phyloP scores from a whole-genome alignment of 2,113 vertebrate species.

The Calidris pygmaea region DNA sequence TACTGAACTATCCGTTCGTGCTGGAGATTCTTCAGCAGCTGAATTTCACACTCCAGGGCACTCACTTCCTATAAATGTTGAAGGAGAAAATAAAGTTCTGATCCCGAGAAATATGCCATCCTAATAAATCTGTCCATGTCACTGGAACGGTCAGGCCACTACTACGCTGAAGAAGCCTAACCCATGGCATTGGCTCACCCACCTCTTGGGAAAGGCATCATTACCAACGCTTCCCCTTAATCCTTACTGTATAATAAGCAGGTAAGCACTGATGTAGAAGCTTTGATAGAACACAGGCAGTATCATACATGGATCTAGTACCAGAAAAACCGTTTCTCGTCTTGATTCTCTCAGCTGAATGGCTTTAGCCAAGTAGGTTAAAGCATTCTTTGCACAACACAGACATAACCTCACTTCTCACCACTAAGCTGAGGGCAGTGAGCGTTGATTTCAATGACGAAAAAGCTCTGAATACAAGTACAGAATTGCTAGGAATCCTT shows the following conservation, averaged over 20 bases:
- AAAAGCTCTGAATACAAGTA: neutral
- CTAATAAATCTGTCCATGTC: neutral
- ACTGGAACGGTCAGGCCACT: neutral
- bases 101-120: neutral
- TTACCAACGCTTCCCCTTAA: neutral
- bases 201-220: neutral
- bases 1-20: constrained; percentile 96
- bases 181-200: neutral
- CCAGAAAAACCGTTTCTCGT: neutral
- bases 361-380: neutral
- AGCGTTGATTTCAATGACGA: neutral
- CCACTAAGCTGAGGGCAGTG: neutral
- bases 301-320: neutral
- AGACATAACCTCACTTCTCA: neutral
- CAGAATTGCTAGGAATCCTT: neutral
- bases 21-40: constrained; percentile 93
- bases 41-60: constrained; percentile 94
- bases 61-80: constrained; percentile 86
- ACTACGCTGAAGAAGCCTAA: neutral
- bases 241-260: neutral
- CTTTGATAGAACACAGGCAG: neutral
- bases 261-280: neutral
- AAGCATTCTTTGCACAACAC: neutral
- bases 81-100: neutral
- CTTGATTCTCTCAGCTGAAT: neutral